Percentiles rank a stretch among this genome's conserved stretches.
phyloP scores from a whole-genome alignment of 2,113 vertebrate species.

The Numida meleagris region DNA sequence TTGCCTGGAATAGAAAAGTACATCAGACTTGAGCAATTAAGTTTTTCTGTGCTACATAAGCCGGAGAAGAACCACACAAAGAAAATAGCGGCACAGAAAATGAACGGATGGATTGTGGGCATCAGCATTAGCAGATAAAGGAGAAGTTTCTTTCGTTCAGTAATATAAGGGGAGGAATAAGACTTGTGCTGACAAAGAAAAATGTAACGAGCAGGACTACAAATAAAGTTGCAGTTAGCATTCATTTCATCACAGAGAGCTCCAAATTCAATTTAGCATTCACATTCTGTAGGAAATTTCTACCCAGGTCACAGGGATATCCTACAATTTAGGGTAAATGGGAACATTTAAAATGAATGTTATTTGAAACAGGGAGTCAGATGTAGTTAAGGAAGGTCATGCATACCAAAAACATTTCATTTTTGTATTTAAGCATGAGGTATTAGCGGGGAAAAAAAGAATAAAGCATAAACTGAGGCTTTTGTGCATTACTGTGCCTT shows the following conservation, averaged over 20 bases:
- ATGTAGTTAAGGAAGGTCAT: background rate
- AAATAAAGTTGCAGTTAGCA: conserved; percentile 58
- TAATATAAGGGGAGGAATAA: conserved; percentile 39
- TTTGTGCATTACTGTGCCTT: background rate
- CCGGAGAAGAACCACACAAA: background rate
- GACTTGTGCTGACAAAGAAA: conserved; percentile 69
- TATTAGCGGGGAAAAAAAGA: background rate
- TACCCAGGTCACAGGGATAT: background rate
- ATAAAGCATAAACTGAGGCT: background rate
- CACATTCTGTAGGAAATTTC: background rate
- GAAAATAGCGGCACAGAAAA: conserved; percentile 43
- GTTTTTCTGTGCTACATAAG: conserved; percentile 33
- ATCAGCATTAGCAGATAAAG: conserved; percentile 43
- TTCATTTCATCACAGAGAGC: conserved; percentile 33
- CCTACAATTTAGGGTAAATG: background rate
- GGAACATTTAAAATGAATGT: background rate
- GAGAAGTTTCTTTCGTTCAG: conserved; percentile 46
- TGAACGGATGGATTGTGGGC: conserved; percentile 48
- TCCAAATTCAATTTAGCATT: conserved; percentile 35
- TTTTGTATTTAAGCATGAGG: conserved; percentile 18
- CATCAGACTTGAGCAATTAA: conserved; percentile 64
- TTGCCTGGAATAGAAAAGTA: conserved; percentile 63
- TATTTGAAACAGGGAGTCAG: background rate
- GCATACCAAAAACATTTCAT: background rate
- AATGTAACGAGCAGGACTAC: conserved; percentile 33